Base-by-base conservation (phyloP, 1,140 invertebrate genomes). In the Tetragonula clypearis region DNA sequence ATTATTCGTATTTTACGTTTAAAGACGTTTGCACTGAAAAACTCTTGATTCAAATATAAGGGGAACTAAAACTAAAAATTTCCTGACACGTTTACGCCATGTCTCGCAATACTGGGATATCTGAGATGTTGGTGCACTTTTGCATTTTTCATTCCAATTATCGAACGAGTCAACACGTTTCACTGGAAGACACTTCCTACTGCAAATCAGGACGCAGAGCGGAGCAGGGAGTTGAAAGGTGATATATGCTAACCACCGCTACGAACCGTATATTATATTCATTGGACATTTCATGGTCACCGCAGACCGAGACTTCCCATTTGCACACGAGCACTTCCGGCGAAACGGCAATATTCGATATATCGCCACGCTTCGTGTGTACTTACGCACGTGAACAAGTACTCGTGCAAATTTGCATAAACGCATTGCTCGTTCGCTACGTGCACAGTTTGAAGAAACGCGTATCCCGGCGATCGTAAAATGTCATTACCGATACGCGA, bases 271-370 rank as follows among this genome's bases (percentile, higher is more conserved):
- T 88, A 85, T 79, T 90, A 91, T 87, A 91, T 91, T 91, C 91
- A 89, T 90, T 83, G 86, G 83, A 88, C 90, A 89, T 91, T 92
- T 92, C 88, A 91, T 92, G 91, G 91, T 92, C 90, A 91, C 88
- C 86, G 83, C 88, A 88, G 83, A 86, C 81, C 68, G 83, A 80
- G 69, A 80, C 71, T 84, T 77, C 75, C 78, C 82, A 82, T 85
- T 88, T 82, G 83, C 84, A 71, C 78, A 66, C 56, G 73, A 68
- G 23, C 60, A 86, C 56, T 58, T 58, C 23, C 41, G 76, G 72
- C 73, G n/a, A 80, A 75, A 75, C 72, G 65, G 87, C 75, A 86
- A 88, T 77, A 81, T 73, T 85, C 62, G 84, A 81, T 81, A 73
- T 15, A 81, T 14, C 78, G 69, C 62, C 60, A 30, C 60, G 49